These are phyloP conservation scores for Palythoa grandiflora DNA, from an alignment of 92 coral and sea anemone genomes.

Conservation along the genomic window DNA sequence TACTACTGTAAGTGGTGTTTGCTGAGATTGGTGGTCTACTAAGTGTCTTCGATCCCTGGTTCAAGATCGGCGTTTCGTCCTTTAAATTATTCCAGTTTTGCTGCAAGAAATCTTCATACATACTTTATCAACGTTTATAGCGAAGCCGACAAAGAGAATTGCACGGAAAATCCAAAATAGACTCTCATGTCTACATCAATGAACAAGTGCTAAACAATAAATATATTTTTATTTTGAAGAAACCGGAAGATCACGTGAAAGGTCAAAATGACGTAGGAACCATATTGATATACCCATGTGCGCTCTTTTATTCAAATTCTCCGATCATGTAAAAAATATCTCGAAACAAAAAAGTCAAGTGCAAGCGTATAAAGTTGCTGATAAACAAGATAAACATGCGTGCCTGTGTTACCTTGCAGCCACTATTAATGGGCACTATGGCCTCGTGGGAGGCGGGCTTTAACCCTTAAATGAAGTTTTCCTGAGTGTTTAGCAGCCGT, in stretches of 20 bases:
- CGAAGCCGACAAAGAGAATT: slow-evolving; percentile 10
- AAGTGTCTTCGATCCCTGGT: neutral
- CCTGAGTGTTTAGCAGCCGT: too few species aligned
- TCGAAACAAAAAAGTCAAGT: too few species aligned
- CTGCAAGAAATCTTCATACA: slow-evolving; percentile 1
- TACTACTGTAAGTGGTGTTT: neutral
- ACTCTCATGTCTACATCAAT: neutral
- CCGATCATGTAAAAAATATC: too few species aligned
- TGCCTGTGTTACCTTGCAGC: too few species aligned
- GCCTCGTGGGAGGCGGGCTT: too few species aligned
- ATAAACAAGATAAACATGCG: too few species aligned
- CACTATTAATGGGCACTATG: too few species aligned
- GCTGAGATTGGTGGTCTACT: neutral
- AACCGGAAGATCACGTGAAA: slow-evolving; percentile 39
- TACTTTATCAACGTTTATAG: neutral
- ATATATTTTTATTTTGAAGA: slow-evolving; percentile 36
- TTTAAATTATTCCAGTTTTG: slow-evolving; percentile 4
- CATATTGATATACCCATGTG: slow-evolving; percentile 7
- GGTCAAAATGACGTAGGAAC: slow-evolving; percentile 27
- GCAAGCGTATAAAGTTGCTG: too few species aligned
- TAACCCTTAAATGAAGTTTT: too few species aligned
- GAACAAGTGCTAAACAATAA: neutral
- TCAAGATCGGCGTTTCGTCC: slow-evolving; percentile 20
- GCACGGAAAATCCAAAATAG: neutral
- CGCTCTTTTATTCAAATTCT: slow-evolving; percentile 8